Conservation (phyloP, 2,797 vertebrate species). For the Loris lydekkerianus region DNA sequence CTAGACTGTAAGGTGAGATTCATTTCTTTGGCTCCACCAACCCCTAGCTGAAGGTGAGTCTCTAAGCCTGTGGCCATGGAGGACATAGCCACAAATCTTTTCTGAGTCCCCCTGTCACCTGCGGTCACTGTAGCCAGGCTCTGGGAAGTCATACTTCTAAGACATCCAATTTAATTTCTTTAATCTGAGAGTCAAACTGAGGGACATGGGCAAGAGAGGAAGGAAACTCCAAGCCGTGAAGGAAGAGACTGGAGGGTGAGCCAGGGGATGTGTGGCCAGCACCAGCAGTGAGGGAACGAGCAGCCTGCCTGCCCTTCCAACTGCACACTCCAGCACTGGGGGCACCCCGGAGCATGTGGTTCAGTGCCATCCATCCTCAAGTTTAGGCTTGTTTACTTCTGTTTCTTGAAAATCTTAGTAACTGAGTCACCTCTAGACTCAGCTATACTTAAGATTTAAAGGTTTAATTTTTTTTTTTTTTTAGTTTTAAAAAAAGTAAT, state of each 20-base stretch:
- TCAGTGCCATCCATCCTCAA: not conserved
- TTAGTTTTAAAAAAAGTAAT: not conserved
- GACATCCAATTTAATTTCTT: not conserved
- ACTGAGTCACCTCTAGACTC: not conserved
- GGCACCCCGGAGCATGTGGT: not conserved
- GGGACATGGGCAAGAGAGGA: not conserved
- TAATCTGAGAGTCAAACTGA: not conserved
- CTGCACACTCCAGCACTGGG: fast-evolving
- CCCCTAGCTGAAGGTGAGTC: not conserved
- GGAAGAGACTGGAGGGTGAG: not conserved
- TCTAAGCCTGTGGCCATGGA: not conserved
- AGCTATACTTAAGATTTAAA: not conserved
- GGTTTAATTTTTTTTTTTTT: not conserved
- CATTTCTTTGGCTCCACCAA: not conserved
- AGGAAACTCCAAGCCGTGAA: too few species aligned
- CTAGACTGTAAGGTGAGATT: not conserved
- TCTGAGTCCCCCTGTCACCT: not conserved
- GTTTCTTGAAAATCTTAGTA: not conserved
- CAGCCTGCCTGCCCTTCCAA: not conserved
- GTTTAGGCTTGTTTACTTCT: not conserved
- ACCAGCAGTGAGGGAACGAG: not conserved
- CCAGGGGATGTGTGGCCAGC: not conserved
- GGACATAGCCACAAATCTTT: not conserved
- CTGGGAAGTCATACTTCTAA: not conserved
- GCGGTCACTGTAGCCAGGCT: not conserved